A percentile compares a stretch with the other conserved stretches of the same genome.
Evolutionary conservation across 37 sponge, comb jelly and placozoan genomes (phyloP).

Genomic region (Axinella damicornis): DNA sequence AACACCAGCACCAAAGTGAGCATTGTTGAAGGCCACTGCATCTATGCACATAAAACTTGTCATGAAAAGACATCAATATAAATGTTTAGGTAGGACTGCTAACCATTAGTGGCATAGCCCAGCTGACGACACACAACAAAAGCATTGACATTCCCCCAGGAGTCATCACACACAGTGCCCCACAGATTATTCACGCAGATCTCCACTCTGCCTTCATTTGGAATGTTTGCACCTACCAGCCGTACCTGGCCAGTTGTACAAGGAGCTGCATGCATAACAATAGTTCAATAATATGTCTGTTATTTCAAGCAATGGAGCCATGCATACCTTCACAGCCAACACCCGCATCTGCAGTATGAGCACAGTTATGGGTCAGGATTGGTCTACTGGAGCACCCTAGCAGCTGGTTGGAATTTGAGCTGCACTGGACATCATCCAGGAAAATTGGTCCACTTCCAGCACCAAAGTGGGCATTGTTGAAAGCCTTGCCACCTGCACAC

Average conservation of each 20-base stretch:
- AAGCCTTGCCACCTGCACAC: too few relatives aligned
- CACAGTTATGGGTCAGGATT: not conserved
- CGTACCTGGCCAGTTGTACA: not conserved
- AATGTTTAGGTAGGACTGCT: too few relatives aligned
- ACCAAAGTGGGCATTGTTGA: conserved; percentile 13
- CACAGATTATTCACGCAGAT: not conserved
- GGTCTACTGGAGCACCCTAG: conserved; percentile 3
- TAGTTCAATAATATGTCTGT: too few relatives aligned
- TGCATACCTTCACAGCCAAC: not conserved
- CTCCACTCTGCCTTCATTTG: conserved; percentile 11
- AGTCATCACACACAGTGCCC: conserved; percentile 10
- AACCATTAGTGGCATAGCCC: not conserved
- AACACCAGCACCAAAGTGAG: too few relatives aligned
- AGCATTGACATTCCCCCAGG: not conserved
- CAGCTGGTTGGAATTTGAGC: not conserved
- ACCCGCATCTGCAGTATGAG: not conserved
- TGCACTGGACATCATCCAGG: conserved; percentile 22
- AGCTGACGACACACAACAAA: not conserved
- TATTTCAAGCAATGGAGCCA: too few relatives aligned
- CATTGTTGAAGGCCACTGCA: too few relatives aligned
- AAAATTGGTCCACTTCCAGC: conserved; percentile 11
- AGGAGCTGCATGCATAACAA: not conserved
- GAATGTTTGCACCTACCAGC: not conserved
- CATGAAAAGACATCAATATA: too few relatives aligned
- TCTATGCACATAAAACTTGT: too few relatives aligned